Conservation (phyloP, 2,797 vertebrate genomes). For the Esox lucius region DNA sequence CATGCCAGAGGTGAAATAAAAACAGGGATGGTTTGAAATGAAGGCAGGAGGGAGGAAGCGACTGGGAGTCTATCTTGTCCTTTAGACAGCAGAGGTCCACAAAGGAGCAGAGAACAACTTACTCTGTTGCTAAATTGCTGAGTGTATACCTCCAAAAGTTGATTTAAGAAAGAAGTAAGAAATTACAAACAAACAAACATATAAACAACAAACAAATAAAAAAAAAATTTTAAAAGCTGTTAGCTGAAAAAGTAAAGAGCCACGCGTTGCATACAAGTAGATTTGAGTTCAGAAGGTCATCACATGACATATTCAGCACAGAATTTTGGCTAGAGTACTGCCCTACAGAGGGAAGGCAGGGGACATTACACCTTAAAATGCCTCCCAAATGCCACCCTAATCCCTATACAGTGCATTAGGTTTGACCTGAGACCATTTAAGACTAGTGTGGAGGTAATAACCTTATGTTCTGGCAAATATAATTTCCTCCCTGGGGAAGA, state of each 20-base stretch:
- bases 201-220: constrained; percentile 67
- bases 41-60: constrained; percentile 40
- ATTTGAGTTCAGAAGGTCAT: constrained; percentile 2
- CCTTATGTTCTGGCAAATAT: neutral
- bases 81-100: constrained; percentile 48
- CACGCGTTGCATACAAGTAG: constrained; percentile 36
- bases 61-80: constrained; percentile 42
- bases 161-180: constrained; percentile 57
- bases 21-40: constrained; percentile 10
- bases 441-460: neutral
- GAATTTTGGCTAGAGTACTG: neutral
- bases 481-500: neutral
- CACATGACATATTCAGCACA: neutral
- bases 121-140: constrained; percentile 79
- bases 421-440: neutral
- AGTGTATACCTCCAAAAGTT: constrained; percentile 77
- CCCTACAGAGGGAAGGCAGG: neutral
- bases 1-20: constrained; percentile 56
- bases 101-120: constrained; percentile 63
- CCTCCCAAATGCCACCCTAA: neutral
- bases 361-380: neutral
- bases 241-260: constrained; percentile 65
- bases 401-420: neutral
- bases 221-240: constrained; percentile 70
- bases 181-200: constrained; percentile 68